Evolutionary conservation across 2,113 vertebrate species (phyloP).

Genomic region (Pluvianellus socialis): DNA sequence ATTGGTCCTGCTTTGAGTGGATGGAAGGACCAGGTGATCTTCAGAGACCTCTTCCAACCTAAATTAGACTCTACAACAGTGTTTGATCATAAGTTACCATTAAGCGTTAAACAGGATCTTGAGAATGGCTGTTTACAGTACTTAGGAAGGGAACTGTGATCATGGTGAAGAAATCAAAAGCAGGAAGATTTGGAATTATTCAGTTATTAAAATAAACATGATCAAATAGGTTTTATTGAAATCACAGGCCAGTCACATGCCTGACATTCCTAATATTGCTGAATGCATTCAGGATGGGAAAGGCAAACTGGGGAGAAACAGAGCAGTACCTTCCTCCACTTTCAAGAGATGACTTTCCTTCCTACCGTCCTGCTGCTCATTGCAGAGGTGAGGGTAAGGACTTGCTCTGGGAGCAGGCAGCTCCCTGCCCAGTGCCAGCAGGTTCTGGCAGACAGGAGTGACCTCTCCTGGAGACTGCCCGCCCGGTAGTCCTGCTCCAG

Average conservation of each 20-base stretch:
- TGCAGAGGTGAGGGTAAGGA: accelerated
- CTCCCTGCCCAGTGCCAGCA: accelerated
- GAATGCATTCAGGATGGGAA: background rate
- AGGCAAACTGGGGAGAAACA: background rate
- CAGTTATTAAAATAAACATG: background rate
- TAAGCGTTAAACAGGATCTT: background rate
- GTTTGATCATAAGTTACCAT: background rate
- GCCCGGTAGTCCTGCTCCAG: background rate
- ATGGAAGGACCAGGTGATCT: background rate
- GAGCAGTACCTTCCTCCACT: background rate
- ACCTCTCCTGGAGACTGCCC: constrained; percentile 56
- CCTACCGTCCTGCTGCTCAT: accelerated
- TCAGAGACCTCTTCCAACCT: background rate
- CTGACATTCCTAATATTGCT: background rate
- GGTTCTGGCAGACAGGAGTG: constrained; percentile 21
- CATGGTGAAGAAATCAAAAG: background rate
- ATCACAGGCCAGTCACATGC: background rate
- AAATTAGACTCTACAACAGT: background rate
- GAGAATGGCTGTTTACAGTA: background rate
- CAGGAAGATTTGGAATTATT: background rate
- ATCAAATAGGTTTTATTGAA: background rate
- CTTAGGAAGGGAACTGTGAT: background rate
- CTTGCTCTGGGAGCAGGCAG: background rate
- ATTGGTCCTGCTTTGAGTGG: background rate
- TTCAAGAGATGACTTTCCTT: background rate